Evolutionary conservation across 2,888 invertebrate genomes (phyloP).

Genomic region (Scotopteryx bipunctaria): DNA sequence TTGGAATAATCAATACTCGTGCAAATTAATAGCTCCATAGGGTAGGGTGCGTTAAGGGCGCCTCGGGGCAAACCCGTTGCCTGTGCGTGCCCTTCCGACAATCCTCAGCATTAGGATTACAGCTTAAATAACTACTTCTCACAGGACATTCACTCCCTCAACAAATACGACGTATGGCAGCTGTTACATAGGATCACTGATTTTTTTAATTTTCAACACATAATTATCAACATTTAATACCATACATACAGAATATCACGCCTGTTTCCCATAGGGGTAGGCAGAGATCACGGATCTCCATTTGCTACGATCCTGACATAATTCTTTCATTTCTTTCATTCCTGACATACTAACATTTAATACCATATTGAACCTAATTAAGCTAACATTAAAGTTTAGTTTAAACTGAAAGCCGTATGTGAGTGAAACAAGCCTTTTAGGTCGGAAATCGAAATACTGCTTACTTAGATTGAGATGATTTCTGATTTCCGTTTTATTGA

Average conservation of each 20-base stretch:
- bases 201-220: too few species aligned
- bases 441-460: slow-evolving; percentile 36
- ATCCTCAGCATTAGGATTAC: slow-evolving; percentile 1
- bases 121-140: neutral
- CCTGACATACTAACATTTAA: too few species aligned
- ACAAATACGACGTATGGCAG: too few species aligned
- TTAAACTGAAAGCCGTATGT: neutral
- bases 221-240: too few species aligned
- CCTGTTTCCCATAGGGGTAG: too few species aligned
- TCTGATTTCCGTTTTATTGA: slow-evolving; percentile 40
- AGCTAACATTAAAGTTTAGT: neutral
- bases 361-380: neutral
- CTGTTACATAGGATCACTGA: too few species aligned
- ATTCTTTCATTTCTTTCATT: too few species aligned
- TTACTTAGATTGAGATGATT: slow-evolving; percentile 34
- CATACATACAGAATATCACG: neutral
- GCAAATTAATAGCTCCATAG: slow-evolving; percentile 39
- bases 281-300: too few species aligned
- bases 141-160: neutral
- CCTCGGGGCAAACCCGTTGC: slow-evolving; percentile 24
- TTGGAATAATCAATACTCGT: slow-evolving; percentile 41
- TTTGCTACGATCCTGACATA: too few species aligned
- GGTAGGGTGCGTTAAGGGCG: slow-evolving; percentile 34
- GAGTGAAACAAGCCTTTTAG: slow-evolving; percentile 12
- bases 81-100: slow-evolving; percentile 41